A percentile compares a stretch with the other conserved stretches of the same genome.
Conservation (phyloP, 2,113 vertebrate genomes). For the Camelus bactrianus region DNA sequence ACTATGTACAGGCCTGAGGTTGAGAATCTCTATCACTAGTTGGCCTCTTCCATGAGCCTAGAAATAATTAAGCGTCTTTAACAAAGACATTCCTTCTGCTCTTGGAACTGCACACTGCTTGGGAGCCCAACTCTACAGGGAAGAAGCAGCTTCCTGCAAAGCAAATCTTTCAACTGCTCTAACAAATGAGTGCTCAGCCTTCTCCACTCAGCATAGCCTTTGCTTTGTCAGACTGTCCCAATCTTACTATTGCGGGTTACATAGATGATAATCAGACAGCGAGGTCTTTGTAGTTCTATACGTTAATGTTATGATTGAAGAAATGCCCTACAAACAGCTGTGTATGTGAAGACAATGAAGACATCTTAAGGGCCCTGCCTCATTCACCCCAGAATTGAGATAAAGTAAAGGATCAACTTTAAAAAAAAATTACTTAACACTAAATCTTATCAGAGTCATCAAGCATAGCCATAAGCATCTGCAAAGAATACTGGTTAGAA, state of each 20-base stretch:
- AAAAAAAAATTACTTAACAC: not conserved
- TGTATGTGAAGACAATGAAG: not conserved
- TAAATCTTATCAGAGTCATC: not conserved
- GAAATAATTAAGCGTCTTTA: conserved; percentile 10
- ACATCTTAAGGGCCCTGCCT: not conserved
- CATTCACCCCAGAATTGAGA: not conserved
- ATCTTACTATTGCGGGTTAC: not conserved
- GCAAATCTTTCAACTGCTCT: not conserved
- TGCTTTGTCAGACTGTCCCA: not conserved
- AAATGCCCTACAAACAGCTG: not conserved
- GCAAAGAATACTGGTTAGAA: not conserved
- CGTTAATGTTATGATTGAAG: not conserved
- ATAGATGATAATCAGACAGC: not conserved
- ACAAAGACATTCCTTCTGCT: not conserved
- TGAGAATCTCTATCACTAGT: not conserved
- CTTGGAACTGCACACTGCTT: not conserved
- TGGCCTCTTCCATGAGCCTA: not conserved
- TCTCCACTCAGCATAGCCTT: not conserved
- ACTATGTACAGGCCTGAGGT: not conserved
- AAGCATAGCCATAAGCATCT: not conserved
- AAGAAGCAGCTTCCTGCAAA: not conserved
- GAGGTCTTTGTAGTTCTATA: not conserved
- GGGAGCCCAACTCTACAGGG: not conserved
- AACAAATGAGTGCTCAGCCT: not conserved
- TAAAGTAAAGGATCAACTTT: not conserved